Base-by-base conservation (phyloP, 2,888 invertebrate genomes). In the Yponomeuta sedellus region DNA sequence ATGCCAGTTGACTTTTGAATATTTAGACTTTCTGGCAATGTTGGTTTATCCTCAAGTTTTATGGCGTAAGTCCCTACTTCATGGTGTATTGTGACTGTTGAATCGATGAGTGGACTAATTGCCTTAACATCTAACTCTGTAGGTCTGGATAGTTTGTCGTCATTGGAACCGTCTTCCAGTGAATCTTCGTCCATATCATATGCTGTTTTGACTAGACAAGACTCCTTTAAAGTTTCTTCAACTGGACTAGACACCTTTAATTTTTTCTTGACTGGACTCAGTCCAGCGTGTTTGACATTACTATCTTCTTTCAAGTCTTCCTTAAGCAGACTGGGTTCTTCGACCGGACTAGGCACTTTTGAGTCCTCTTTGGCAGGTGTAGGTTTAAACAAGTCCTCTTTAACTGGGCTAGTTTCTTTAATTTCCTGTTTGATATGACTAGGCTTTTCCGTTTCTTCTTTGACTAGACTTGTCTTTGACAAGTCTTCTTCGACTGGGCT, bases 321-420 rank as follows among this genome's bases (percentile, higher is more conserved):
- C 61, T 67, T 56, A n/a, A 59, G 56, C 19, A 66, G 70, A 40
- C 67, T 71, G 10, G 61, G 19, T 10, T 59, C 59, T 25, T 25
- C 25, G 12, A 52, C 12, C 16, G 44, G 44, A 16, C 1, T 52
- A 16, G 44, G 44, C 16, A 0, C 16, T 5, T 52, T 52, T 4
- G 5, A 16, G 12, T 52, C 22, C 20, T 25, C 59, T 12, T 6
- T 59, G 25, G 3, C 59, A 6, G 59, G 25, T 1, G 10, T 25
- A 22, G 25, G 22, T 12, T 59, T 12, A 10, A 25, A 11, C 5
- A n/a, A 20, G 20, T 59, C 25, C 10, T 59, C 25, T 25, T 59
- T 2, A 25, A 59, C 59, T 59, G 20, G 25, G 11, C 25, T 25
- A 20, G 0, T 10, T 3, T 59, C 22, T 22, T 20, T 22, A 3